Base-by-base conservation (phyloP, 1,140 invertebrate genomes). In the Halictus rubicundus region DNA sequence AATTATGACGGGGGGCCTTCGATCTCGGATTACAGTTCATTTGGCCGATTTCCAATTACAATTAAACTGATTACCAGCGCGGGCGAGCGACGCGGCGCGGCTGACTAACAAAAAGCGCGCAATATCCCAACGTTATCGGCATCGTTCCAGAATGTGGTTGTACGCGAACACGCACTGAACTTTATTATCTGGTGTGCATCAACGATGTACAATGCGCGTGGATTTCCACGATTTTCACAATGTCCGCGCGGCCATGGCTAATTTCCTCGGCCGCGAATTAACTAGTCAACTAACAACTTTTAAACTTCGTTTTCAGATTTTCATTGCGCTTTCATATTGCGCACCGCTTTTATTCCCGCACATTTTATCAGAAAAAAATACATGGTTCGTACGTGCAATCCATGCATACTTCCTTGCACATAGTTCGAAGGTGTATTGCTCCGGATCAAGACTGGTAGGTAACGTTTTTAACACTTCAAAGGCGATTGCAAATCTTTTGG, bases 41-140 rank as follows among this genome's bases (percentile, higher is more conserved):
- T 88, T 88, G 85, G 85, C 85, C 66, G 79, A 83, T 87, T 88
- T 83, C 83, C 87, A 87, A 88, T 89, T 88, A 88, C 83, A 87
- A 86, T 87, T 80, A 83, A 86, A 88, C 81, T 81, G 87, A 88
- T 89, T 87, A 89, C 76, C 61, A 60, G 65, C 42, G 32, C 27
- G 39, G 25, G 6, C 8, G 8, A 12, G 39, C 46, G 10, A 12
- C 12, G 14, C 69, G 49, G 65, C n/a, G 27, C 54, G 61, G 21
- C 19, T 19, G 63, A 61, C 46, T 80, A 52, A 60, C 81, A 85
- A 85, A 87, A 83, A 87, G 81, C 83, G n/a, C 7, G 68, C 61
- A 73, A 81, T 77, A 83, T 80, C 65, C 68, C 60, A 60, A 60
- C 37, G 83, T 75, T 68, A 32, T 59, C 78, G 39, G 39, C 60